A percentile compares a stretch with the other conserved stretches of the same genome.
These are phyloP conservation scores for Ptychadena robeensis DNA, from an alignment of 2,797 vertebrate genomes.

Conservation along the genomic window DNA sequence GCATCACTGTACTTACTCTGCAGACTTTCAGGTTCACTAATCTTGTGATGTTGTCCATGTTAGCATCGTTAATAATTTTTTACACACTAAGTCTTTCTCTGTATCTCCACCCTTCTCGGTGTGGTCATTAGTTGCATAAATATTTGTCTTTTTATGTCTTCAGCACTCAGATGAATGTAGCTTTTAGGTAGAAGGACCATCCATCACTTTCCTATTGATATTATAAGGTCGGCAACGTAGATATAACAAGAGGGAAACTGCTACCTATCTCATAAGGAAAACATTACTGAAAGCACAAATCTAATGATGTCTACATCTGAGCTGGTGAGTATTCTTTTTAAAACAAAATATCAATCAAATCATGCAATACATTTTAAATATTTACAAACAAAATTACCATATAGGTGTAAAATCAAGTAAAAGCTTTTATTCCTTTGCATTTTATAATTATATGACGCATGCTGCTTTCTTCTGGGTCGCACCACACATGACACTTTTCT, in stretches of 20 bases:
- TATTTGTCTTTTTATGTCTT: neutral
- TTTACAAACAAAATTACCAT: neutral
- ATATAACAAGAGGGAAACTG: neutral
- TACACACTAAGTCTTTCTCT: neutral
- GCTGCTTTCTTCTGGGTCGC: too few relatives aligned
- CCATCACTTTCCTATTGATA: neutral
- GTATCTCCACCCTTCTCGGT: neutral
- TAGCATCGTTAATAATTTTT: conserved; percentile 40
- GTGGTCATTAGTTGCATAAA: conserved; percentile 11
- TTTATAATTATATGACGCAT: neutral
- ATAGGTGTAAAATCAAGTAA: neutral
- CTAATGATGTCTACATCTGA: neutral
- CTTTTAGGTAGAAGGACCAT: too few relatives aligned
- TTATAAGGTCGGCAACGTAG: too few relatives aligned
- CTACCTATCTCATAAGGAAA: neutral
- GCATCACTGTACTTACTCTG: conserved; percentile 17
- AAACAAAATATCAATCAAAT: neutral
- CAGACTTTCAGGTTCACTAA: conserved; percentile 47
- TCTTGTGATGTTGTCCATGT: conserved; percentile 13
- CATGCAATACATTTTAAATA: neutral
- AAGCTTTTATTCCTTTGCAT: neutral
- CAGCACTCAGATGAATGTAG: neutral
- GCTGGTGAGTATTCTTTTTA: conserved; percentile 32
- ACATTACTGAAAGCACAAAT: neutral
- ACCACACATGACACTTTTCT: too few relatives aligned